These are phyloP conservation scores for Acronicta psi DNA, from an alignment of 2,888 invertebrate genomes.

Conservation along the genomic window DNA sequence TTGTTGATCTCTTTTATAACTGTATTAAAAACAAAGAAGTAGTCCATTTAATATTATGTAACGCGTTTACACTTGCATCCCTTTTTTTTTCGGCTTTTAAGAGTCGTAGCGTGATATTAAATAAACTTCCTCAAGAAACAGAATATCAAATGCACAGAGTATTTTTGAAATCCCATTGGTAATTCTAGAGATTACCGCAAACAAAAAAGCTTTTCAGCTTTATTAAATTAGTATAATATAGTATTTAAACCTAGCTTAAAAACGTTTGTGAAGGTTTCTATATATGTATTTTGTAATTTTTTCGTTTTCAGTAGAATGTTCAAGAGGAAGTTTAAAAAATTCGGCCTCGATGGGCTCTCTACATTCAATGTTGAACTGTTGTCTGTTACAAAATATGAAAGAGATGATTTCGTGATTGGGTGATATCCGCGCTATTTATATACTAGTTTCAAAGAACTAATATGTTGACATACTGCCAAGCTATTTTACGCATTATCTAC, in stretches of 20 bases:
- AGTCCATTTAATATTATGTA: no score
- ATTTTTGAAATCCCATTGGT: no score
- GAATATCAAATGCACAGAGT: no score
- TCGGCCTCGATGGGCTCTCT: neutral
- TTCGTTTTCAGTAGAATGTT: neutral
- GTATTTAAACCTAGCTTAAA: neutral
- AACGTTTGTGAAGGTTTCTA: neutral
- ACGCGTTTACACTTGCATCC: no score
- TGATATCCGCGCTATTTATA: conserved; percentile 51
- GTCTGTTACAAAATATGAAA: conserved; percentile 29
- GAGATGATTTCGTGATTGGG: conserved; percentile 29
- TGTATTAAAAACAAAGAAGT: no score
- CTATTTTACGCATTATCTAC: conserved; percentile 51
- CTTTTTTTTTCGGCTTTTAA: no score
- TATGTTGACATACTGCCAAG: conserved; percentile 56
- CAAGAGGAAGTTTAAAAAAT: conserved; percentile 2
- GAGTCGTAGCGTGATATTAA: no score
- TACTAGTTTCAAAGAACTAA: conserved; percentile 46
- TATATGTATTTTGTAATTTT: neutral
- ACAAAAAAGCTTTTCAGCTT: no score
- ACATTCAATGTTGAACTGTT: conserved; percentile 8
- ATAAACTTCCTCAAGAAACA: no score
- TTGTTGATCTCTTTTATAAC: neutral
- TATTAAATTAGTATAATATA: no score
- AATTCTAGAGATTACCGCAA: no score